These are phyloP conservation scores for Drosophila ustulata DNA, from an alignment of 2,888 invertebrate species.

Conservation along the genomic window DNA sequence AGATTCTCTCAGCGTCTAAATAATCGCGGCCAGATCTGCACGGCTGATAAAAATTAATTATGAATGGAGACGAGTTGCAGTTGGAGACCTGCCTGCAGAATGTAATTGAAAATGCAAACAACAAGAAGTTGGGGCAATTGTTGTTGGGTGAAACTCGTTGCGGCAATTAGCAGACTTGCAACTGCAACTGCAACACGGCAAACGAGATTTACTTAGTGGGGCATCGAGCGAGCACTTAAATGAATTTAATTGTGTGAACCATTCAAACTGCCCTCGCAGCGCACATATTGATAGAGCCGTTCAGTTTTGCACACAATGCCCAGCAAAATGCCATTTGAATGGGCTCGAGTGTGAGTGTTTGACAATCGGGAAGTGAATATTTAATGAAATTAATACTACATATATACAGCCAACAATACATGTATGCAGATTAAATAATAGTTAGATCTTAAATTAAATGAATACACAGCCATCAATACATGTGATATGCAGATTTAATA, in stretches of 20 bases:
- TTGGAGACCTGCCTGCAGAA: conserved; percentile 24
- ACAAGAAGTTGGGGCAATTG: conserved; percentile 55
- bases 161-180: conserved; percentile 65
- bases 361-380: neutral
- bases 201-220: conserved; percentile 77
- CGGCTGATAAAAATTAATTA: conserved; percentile 72
- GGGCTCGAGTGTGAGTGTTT: conserved; percentile 3
- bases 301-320: conserved; percentile 69
- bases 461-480: conserved; percentile 1
- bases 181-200: conserved; percentile 25
- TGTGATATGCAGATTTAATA: conserved; percentile 9
- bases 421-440: conserved; percentile 10
- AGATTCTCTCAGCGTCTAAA: conserved; percentile 41
- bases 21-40: conserved; percentile 71
- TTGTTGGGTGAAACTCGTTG: conserved; percentile 68
- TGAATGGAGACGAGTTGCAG: conserved; percentile 56
- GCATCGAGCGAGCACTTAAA: conserved; percentile 79
- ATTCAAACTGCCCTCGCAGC: neutral
- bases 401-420: neutral
- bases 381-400: conserved; percentile 8
- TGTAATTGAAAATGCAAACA: conserved; percentile 16
- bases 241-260: conserved; percentile 81
- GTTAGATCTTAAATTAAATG: conserved; percentile 5
- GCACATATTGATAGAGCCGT: conserved; percentile 45
- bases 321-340: conserved; percentile 51